Conservation (phyloP, 1,140 invertebrate species). For the Drosophila funebris region DNA sequence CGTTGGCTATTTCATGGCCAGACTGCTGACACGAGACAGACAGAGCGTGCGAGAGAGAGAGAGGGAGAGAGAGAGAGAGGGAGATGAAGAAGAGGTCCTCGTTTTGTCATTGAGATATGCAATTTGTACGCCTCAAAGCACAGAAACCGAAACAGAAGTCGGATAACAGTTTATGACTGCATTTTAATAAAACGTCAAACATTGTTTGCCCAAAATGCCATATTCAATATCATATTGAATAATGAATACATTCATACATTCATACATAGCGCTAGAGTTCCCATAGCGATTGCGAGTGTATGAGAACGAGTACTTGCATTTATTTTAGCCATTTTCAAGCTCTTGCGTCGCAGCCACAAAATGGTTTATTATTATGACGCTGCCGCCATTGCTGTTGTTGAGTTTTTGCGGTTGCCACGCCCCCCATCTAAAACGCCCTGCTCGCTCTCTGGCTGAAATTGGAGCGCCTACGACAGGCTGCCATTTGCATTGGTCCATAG, state of each 20-base stretch:
- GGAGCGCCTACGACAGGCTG: conserved; percentile 64
- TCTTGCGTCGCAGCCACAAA: conserved; percentile 47
- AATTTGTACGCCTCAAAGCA: conserved; percentile 69
- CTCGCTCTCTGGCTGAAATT: conserved; percentile 37
- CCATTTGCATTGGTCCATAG: conserved; percentile 71
- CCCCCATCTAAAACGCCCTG: neutral
- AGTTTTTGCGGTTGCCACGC: conserved; percentile 58
- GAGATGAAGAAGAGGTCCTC: neutral
- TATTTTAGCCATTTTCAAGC: conserved; percentile 33
- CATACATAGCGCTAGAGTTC: neutral
- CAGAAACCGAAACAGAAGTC: conserved; percentile 15
- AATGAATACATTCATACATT: conserved; percentile 33
- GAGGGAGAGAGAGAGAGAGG: neutral
- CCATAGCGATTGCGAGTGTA: neutral
- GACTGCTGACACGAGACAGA: neutral
- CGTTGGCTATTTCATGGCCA: conserved; percentile 63
- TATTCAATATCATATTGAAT: conserved; percentile 68
- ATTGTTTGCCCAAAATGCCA: conserved; percentile 58
- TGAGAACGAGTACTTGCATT: neutral
- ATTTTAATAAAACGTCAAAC: conserved; percentile 79
- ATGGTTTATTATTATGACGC: conserved; percentile 73
- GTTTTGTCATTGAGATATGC: conserved; percentile 69
- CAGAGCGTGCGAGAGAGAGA: neutral
- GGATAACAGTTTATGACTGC: conserved; percentile 58
- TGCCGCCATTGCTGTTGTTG: conserved; percentile 63